Conservation (phyloP, 2,888 invertebrate genomes). For the Acleris literana region DNA sequence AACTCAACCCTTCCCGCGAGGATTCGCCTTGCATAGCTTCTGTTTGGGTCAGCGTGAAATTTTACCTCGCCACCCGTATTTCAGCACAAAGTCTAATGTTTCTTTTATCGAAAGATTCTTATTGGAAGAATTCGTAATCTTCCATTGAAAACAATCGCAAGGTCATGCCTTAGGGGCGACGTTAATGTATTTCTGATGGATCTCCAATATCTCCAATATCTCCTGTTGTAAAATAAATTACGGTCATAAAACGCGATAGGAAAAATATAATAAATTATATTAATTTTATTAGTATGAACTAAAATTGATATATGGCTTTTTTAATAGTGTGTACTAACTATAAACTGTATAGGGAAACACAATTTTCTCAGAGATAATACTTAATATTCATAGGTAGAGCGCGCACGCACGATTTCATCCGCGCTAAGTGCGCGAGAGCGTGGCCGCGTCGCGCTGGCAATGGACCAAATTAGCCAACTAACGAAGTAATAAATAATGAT, state of each 20-base stretch:
- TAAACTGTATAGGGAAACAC: slow-evolving; percentile 22
- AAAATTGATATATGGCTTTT: slow-evolving; percentile 5
- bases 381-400: slow-evolving; percentile 48
- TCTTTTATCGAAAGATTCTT: slow-evolving; percentile 53
- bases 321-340: slow-evolving; percentile 11
- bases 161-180: slow-evolving; percentile 57
- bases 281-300: background rate
- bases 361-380: slow-evolving; percentile 25
- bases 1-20: slow-evolving; percentile 78
- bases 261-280: slow-evolving; percentile 32
- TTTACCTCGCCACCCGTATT: slow-evolving; percentile 66
- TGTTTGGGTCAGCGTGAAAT: slow-evolving; percentile 82
- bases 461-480: slow-evolving; percentile 83
- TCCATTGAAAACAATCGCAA: slow-evolving; percentile 59
- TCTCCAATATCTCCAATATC: slow-evolving; percentile 72
- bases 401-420: slow-evolving; percentile 77
- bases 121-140: slow-evolving; percentile 41
- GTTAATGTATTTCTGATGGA: slow-evolving; percentile 82
- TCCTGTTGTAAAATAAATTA: slow-evolving; percentile 65
- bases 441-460: slow-evolving; percentile 74
- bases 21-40: slow-evolving; percentile 77
- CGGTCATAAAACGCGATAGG: slow-evolving; percentile 40
- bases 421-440: slow-evolving; percentile 76
- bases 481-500: slow-evolving; percentile 83
- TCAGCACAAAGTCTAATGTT: slow-evolving; percentile 64